phyloP scores from a whole-genome alignment of 1,140 invertebrate species.

The Phymastichus coffea region DNA sequence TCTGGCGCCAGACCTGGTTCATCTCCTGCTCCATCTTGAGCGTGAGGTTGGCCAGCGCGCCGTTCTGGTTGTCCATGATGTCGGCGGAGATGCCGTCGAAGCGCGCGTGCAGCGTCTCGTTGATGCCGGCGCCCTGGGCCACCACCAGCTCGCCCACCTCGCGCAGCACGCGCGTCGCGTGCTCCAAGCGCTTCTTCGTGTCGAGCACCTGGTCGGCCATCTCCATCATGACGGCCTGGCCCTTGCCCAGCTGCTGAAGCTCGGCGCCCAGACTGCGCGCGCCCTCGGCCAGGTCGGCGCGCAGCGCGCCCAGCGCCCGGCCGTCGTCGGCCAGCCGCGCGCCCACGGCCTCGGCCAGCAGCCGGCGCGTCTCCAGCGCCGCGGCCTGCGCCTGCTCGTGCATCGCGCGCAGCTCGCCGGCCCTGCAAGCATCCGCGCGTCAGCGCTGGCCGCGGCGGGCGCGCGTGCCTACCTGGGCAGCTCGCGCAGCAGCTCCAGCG shows the following conservation, averaged over 20 bases:
- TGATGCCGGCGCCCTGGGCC: conserved; percentile 66
- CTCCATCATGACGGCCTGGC: conserved; percentile 78
- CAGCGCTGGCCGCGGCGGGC: conserved; percentile 37
- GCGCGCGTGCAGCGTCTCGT: conserved; percentile 66
- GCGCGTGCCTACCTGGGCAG: conserved; percentile 46
- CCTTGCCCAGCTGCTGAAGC: conserved; percentile 64
- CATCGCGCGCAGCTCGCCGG: conserved; percentile 39
- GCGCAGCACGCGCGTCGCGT: conserved; percentile 81
- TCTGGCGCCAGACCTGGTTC: conserved; percentile 79
- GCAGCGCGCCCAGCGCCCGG: conserved; percentile 43
- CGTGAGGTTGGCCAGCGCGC: conserved; percentile 73
- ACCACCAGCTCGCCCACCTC: conserved; percentile 74
- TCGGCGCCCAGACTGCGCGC: conserved; percentile 53
- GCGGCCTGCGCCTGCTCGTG: conserved; percentile 47
- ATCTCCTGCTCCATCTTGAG: conserved; percentile 79
- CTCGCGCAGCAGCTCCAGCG: conserved; percentile 42
- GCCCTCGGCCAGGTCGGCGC: conserved; percentile 46
- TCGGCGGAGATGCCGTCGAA: conserved; percentile 70
- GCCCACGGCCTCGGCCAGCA: conserved; percentile 40
- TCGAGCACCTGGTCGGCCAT: conserved; percentile 83
- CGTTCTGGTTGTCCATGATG: conserved; percentile 74
- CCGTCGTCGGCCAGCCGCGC: conserved; percentile 44
- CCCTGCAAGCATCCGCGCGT: conserved; percentile 44
- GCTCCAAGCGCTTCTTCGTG: conserved; percentile 81
- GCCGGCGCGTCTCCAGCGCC: conserved; percentile 46